Percentiles rank a stretch among this genome's conserved stretches.
These are phyloP conservation scores for Crocuta crocuta DNA, from an alignment of 2,113 vertebrate genomes.

Conservation along the genomic window DNA sequence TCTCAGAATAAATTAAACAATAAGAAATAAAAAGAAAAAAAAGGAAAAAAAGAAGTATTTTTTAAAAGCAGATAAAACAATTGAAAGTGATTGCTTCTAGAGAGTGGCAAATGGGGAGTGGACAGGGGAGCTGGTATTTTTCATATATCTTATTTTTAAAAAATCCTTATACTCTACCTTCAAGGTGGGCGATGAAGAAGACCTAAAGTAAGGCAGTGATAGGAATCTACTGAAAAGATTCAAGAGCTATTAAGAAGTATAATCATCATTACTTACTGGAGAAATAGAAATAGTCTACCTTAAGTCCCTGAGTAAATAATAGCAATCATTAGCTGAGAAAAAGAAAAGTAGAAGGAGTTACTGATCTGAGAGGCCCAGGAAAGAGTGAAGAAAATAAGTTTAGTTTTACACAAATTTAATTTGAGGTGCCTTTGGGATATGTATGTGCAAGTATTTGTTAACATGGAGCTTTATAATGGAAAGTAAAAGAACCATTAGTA, in stretches of 20 bases:
- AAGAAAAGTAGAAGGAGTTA: constrained; percentile 5
- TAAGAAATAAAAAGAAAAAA: too few relatives aligned
- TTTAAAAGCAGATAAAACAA: not conserved
- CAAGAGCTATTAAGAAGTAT: constrained; percentile 14
- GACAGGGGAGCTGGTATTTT: not conserved
- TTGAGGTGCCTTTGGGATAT: not conserved
- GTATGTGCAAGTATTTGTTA: constrained; percentile 2
- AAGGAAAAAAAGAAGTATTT: not conserved
- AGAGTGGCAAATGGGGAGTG: not conserved
- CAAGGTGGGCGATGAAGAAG: not conserved
- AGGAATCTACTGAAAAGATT: constrained; percentile 5
- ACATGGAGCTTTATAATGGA: constrained; percentile 25
- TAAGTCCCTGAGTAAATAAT: constrained; percentile 36
- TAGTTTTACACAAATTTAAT: constrained; percentile 34
- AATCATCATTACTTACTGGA: constrained; percentile 2
- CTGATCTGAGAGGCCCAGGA: not conserved
- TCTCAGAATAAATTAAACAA: too few relatives aligned
- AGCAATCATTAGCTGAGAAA: not conserved
- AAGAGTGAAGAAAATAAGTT: not conserved
- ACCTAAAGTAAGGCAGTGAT: not conserved
- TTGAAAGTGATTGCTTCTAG: not conserved
- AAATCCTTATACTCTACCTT: not conserved
- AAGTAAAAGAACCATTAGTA: not conserved
- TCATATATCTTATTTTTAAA: not conserved
- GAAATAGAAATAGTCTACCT: not conserved